Base-by-base conservation (phyloP, 2,888 invertebrate genomes). In the Pterostichus niger region DNA sequence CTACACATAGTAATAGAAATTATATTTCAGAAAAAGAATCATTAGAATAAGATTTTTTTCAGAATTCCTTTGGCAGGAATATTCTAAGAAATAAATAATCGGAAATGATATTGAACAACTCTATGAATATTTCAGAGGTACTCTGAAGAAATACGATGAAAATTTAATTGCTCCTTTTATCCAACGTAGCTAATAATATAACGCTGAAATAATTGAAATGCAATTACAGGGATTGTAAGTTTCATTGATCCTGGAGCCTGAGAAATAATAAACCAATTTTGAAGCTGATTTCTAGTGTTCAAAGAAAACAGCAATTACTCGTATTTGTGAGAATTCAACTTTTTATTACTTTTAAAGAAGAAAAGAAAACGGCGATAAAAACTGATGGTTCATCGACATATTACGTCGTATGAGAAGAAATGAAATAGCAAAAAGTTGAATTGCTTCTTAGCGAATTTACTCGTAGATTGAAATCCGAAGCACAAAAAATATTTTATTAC, bases 261-360 rank as follows among this genome's bases (percentile, higher is more conserved):
- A 64, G 33, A 64, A 64, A 64, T 64, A 64, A 64, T 64, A 64
- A 64, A 64, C 64, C 64, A 64, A 64, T 64, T 35, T 35, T 35
- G 6, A 35, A 64, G 35, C 64, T 64, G 64, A 64, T 35, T 64
- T 31, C 7, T 64, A 31, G 11, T 64, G 33, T 35, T 64, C 64
- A 64, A 64, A 64, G 64, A 64, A 64, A 64, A 64, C 64, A 64
- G 33, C 64, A 64, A 64, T 64, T 64, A 64, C 64, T 64, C 40
- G 40, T 40, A 40, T 40, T 40, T 35, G 64, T 64, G 64, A 64
- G 64, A 64, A 64, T 35, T 33, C 35, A 64, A 35, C 35, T 64
- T 64, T 64, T 64, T 33, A 64, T 64, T 64, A 64, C 64, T 64
- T 64, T 64, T 64, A 35, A 64, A 64, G 64, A 64, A 64, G 31